Evolutionary conservation across 1,140 invertebrate genomes (phyloP).

Genomic region (Argopecten irradians): DNA sequence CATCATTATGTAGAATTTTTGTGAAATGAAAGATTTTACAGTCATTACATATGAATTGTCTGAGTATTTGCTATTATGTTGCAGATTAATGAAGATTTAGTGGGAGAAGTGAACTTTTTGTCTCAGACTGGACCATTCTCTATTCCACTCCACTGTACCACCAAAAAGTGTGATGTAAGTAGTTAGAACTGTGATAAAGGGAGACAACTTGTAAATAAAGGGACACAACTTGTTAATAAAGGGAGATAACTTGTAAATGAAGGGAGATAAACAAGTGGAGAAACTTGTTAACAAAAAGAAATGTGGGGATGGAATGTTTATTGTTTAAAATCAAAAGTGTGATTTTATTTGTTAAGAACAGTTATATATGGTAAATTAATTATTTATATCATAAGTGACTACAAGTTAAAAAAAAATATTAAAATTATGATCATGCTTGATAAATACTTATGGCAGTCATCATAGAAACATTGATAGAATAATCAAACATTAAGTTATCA

Average conservation of each 20-base stretch:
- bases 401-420: no score
- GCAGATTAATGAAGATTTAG: conserved; percentile 77
- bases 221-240: neutral
- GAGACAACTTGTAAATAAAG: neutral
- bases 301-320: neutral
- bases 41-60: no score
- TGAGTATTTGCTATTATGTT: conserved; percentile 40
- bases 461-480: no score
- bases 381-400: no score
- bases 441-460: no score
- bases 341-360: no score
- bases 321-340: no score
- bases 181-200: neutral
- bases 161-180: conserved; percentile 77
- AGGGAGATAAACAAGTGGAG: conserved; percentile 22
- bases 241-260: neutral
- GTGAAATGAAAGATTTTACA: no score
- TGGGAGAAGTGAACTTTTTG: conserved; percentile 75
- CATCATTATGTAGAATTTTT: no score
- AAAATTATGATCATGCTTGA: no score
- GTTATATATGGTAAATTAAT: no score
- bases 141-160: conserved; percentile 75
- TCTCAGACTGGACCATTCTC: conserved; percentile 76
- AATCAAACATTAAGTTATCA: no score
- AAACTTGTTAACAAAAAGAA: neutral